Base-by-base conservation (phyloP, 37 sponge, comb jelly and placozoan genomes). In the Axinella damicornis region DNA sequence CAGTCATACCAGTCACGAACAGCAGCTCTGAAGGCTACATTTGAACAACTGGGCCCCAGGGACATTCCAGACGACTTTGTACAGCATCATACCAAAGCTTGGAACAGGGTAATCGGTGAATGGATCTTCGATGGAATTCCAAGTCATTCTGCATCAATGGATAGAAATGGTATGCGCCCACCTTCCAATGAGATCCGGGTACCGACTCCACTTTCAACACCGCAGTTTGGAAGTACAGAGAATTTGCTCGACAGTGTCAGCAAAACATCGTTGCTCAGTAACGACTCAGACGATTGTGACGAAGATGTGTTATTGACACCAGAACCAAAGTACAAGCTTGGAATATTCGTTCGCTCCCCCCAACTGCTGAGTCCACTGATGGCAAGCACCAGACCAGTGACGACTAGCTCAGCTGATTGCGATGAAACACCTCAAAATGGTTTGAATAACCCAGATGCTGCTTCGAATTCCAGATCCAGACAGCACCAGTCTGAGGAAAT, bases 71-170 rank as follows among this genome's bases (percentile, higher is more conserved):
- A 33, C 56, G 30, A 68, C 0, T 34, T 69, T 34, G 81, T 80
- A 27, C 33, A 55, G 6, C 13, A 30, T 0, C 18, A 33, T 33
- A 69, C 81, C 5, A 57, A 83, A 52, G 64, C 46, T 2, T 83
- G 83, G 83, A 53, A 83, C 41, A 59, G 46, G 60, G 32, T 46
- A 16, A 83, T 83, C 22, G 83, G 83, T 12, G 63, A 73, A 19
- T 83, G 83, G 83, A 83, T 35, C 28, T 83, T 83, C n/a, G 40
- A 73, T 2, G 64, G 83, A 0, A 19, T 83, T 0, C 56, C 56
- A 12, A 9, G 53, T 2, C 39, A 41, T 20, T 38, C 73, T 27
- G 1, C 63, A 16, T 12, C 6, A 46, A 9, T 9, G 9, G 46
- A 46, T 4, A 46, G 4, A 46, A 6, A 2, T n/a, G 37, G 41